Evolutionary conservation across 2,888 invertebrate species (phyloP).

Genomic region (Napeogenes inachia): DNA sequence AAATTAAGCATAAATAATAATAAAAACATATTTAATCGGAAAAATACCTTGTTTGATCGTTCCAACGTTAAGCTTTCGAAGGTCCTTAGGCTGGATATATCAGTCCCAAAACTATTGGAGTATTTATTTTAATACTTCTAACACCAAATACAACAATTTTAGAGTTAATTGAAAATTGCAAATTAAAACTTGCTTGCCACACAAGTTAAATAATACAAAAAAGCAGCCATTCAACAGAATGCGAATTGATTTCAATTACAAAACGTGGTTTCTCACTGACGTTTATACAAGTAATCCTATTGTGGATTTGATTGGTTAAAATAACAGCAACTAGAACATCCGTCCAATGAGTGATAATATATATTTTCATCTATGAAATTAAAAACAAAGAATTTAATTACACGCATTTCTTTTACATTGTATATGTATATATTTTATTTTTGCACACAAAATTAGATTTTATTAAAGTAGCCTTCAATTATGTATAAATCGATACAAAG

Average conservation of each 20-base stretch:
- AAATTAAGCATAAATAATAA: constrained; percentile 31
- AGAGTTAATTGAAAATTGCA: background rate
- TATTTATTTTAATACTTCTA: constrained; percentile 9
- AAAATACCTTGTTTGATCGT: background rate
- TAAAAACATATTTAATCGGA: constrained; percentile 12
- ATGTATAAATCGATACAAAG: too few relatives aligned
- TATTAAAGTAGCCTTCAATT: too few relatives aligned
- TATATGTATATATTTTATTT: too few relatives aligned
- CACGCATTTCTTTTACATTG: background rate
- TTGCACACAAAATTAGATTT: too few relatives aligned
- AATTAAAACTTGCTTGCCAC: constrained; percentile 34
- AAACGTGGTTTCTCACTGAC: constrained; percentile 33
- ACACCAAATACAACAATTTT: constrained; percentile 14
- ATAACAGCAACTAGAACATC: background rate
- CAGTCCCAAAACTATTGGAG: background rate
- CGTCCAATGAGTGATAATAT: constrained; percentile 17
- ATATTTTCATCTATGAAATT: constrained; percentile 2
- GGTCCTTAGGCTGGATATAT: background rate
- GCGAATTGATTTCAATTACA: constrained; percentile 35
- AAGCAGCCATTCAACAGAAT: constrained; percentile 49
- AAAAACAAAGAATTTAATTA: constrained; percentile 16
- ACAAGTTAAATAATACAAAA: constrained; percentile 44
- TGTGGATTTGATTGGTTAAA: constrained; percentile 22
- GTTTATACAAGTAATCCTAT: constrained; percentile 26
- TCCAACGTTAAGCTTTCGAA: background rate